Conservation (phyloP, 2,797 vertebrate species). For the Scolopax bukidnonensis region DNA sequence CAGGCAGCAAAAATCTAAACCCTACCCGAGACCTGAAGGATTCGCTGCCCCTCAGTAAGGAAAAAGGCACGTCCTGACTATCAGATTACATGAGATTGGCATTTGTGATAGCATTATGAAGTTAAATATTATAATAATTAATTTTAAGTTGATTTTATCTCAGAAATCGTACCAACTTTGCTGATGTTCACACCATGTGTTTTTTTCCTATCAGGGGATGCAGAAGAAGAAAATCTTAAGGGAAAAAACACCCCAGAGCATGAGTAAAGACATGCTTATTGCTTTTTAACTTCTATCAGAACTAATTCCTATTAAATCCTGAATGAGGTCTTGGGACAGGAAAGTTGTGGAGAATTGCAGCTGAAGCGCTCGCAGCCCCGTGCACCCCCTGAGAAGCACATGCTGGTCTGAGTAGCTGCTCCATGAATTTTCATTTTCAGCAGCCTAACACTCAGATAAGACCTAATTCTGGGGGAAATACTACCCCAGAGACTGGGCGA, state of each 20-base stretch:
- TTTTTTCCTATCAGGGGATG: not conserved
- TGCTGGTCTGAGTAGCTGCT: not conserved
- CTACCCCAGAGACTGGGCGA: not conserved
- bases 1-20: not conserved
- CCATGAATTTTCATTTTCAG: not conserved
- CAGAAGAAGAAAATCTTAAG: not conserved
- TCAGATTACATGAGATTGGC: not conserved
- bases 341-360: not conserved
- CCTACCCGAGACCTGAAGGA: not conserved
- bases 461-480: not conserved
- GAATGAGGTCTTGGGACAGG: not conserved
- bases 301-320: not conserved
- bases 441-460: not conserved
- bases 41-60: not conserved
- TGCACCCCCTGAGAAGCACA: not conserved
- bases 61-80: not conserved
- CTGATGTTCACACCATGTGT: not conserved
- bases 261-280: not conserved
- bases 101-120: not conserved
- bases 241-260: not conserved
- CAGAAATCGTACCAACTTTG: not conserved
- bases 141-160: not conserved
- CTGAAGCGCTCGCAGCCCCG: rapidly evolving
- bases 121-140: not conserved
- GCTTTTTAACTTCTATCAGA: not conserved